A percentile compares a stretch with the other conserved stretches of the same genome.
These are phyloP conservation scores for Hyaena hyaena DNA, from an alignment of 2,113 vertebrate species.

Conservation along the genomic window DNA sequence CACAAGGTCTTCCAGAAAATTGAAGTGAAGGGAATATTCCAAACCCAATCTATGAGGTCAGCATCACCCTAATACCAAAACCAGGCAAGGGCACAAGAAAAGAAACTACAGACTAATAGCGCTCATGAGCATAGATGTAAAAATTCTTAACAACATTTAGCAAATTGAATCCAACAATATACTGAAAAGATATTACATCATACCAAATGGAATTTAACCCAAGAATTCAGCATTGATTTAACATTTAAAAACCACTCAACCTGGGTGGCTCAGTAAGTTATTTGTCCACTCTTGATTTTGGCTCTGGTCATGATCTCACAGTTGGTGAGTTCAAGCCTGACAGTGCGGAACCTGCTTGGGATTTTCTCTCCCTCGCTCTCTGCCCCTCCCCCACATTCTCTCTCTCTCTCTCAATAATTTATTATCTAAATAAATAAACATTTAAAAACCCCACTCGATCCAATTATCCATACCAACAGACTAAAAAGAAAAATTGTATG, in stretches of 20 bases:
- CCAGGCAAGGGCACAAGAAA: background rate
- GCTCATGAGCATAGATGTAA: background rate
- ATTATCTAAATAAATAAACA: too few species aligned
- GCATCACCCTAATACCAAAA: background rate
- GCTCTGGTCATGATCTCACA: too few species aligned
- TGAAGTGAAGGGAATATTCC: background rate
- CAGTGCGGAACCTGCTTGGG: too few species aligned
- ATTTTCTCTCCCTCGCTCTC: too few species aligned
- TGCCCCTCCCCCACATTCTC: too few species aligned
- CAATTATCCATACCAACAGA: background rate
- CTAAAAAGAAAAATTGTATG: background rate
- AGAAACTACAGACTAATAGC: background rate
- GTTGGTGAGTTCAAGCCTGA: too few species aligned
- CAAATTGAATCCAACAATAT: background rate
- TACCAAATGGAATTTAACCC: background rate
- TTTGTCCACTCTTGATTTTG: too few species aligned
- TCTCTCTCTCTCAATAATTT: too few species aligned
- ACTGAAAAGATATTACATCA: background rate
- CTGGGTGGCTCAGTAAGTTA: too few species aligned
- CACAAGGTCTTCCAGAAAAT: background rate
- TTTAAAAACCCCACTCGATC: background rate
- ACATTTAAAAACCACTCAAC: background rate
- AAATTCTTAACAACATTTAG: background rate
- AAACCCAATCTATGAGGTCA: background rate
- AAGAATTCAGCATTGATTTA: constrained; percentile 48